Evolutionary conservation across 2,797 vertebrate genomes (phyloP).

Genomic region (Oreochromis grahami): DNA sequence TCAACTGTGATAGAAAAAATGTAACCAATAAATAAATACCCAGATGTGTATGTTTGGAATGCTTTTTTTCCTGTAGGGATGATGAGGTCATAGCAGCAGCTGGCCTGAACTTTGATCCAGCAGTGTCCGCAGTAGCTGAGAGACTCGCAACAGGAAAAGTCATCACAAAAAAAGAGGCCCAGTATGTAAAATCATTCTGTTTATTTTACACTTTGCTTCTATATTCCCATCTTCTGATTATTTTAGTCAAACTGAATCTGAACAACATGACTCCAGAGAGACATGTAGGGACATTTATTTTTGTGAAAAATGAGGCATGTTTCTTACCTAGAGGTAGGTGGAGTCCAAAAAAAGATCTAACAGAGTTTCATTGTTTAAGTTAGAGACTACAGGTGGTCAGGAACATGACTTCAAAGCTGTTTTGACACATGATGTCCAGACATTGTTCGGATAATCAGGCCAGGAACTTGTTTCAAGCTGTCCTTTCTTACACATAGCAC

Average conservation of each 20-base stretch:
- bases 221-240: neutral
- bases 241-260: neutral
- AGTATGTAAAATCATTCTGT: constrained; percentile 51
- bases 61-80: constrained; percentile 51
- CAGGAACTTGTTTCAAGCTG: neutral
- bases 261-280: neutral
- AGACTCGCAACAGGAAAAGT: constrained; percentile 68
- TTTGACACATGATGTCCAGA: neutral
- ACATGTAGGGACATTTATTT: neutral
- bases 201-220: neutral
- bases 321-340: neutral
- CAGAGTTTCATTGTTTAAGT: neutral
- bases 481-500: neutral
- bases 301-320: neutral
- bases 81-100: constrained; percentile 79
- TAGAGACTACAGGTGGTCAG: neutral
- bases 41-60: neutral
- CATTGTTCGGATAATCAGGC: neutral
- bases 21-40: neutral
- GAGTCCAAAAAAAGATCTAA: neutral
- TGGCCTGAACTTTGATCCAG: constrained; percentile 83
- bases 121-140: constrained; percentile 81
- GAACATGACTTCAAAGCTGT: neutral
- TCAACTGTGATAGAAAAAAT: neutral
- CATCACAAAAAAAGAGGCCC: constrained; percentile 81